Evolutionary conservation across 30 jellyfish, hydroid and myxozoan genomes (phyloP).

Genomic region (Aurelia aurita complex sp. Pacific): DNA sequence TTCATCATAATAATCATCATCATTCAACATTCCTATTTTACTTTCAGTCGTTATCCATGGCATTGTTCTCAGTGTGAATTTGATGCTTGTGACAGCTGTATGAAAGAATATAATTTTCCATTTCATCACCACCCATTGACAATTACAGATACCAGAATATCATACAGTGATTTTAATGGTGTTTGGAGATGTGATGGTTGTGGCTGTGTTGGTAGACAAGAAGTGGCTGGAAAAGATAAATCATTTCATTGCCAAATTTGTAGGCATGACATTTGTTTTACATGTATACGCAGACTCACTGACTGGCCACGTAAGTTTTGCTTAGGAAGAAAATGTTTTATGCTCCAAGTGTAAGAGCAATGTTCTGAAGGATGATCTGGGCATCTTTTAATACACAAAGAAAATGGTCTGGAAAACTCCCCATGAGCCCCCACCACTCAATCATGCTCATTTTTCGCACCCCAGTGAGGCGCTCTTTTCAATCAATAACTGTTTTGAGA

Average conservation of each 20-base stretch:
- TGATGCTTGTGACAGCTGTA: slow-evolving; percentile 83
- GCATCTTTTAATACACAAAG: no score
- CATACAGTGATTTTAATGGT: slow-evolving; percentile 78
- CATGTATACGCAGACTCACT: slow-evolving; percentile 56
- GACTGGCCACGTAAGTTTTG: slow-evolving; percentile 55
- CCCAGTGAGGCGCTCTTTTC: no score
- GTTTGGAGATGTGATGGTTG: slow-evolving; percentile 80
- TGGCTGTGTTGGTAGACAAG: slow-evolving; percentile 52
- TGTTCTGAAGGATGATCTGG: no score
- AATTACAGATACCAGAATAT: slow-evolving; percentile 59
- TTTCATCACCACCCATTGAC: slow-evolving; percentile 83
- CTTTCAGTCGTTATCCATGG: slow-evolving; percentile 62
- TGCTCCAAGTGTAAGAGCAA: no score
- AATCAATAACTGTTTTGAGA: no score
- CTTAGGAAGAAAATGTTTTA: neutral
- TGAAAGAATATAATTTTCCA: slow-evolving; percentile 45
- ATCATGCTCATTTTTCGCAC: no score
- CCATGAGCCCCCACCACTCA: no score
- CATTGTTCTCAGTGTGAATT: slow-evolving; percentile 81
- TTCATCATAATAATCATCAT: neutral
- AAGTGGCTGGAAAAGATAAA: slow-evolving; percentile 38
- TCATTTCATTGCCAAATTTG: slow-evolving; percentile 73
- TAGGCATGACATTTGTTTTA: slow-evolving; percentile 65
- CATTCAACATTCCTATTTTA: neutral
- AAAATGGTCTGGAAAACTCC: no score